phyloP scores from a whole-genome alignment of 1,140 invertebrate species.

The Sitophilus oryzae region DNA sequence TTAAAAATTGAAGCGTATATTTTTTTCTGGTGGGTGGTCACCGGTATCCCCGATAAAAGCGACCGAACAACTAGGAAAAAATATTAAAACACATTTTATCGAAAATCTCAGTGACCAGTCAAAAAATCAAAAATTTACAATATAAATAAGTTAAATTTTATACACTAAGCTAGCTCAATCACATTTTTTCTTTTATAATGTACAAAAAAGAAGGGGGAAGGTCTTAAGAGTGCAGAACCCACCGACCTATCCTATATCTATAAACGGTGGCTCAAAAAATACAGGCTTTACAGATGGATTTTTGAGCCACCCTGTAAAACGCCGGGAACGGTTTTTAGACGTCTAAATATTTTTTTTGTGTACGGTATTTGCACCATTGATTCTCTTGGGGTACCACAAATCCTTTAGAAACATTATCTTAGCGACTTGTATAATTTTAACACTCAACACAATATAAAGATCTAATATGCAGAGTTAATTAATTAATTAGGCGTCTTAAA shows the following conservation, averaged over 20 bases:
- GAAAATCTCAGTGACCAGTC: background rate
- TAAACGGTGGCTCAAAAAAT: no score
- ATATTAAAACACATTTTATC: background rate
- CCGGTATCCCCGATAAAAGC: background rate
- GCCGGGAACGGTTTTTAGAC: no score
- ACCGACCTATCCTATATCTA: background rate
- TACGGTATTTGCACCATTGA: background rate
- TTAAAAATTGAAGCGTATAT: background rate
- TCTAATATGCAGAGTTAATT: no score
- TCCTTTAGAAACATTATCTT: no score
- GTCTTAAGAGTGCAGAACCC: background rate
- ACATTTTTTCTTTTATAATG: background rate
- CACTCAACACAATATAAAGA: no score
- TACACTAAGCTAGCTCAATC: background rate
- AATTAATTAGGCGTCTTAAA: no score
- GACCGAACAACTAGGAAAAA: background rate
- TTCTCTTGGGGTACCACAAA: no score
- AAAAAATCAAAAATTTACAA: background rate
- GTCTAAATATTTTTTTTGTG: background rate
- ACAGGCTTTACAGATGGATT: no score
- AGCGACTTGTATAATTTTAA: no score
- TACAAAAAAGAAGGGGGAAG: background rate
- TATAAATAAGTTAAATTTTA: background rate
- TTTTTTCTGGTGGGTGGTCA: background rate
- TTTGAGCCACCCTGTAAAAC: no score